Conservation (phyloP, 2,888 invertebrate genomes). For the Ophioninae sp. region DNA sequence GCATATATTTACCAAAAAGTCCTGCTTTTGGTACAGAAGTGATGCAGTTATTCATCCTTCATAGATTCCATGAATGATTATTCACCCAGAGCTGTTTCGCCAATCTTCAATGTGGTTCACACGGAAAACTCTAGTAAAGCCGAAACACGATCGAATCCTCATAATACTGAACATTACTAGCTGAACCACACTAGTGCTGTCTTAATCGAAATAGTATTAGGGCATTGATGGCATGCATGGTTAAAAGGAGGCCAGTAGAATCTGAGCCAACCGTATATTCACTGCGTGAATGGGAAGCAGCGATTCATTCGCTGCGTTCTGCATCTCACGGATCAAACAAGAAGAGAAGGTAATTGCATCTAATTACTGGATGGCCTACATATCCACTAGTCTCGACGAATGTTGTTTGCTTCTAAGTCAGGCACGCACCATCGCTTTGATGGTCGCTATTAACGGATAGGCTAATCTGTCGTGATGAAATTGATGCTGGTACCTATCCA, state of each 20-base stretch:
- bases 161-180: conserved; percentile 22
- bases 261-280: conserved; percentile 15
- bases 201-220: conserved; percentile 13
- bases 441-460: conserved; percentile 36
- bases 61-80: conserved; percentile 21
- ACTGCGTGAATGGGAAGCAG: conserved; percentile 35
- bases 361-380: conserved; percentile 65
- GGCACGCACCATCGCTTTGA: conserved; percentile 41
- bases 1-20: no score
- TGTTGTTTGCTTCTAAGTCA: conserved; percentile 30
- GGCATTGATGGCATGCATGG: neutral
- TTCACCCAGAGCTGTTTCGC: neutral
- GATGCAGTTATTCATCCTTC: conserved; percentile 13
- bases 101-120: neutral
- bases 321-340: conserved; percentile 40
- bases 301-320: conserved; percentile 40
- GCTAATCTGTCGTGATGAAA: conserved; percentile 5
- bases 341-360: conserved; percentile 56
- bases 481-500: conserved; percentile 20
- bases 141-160: conserved; percentile 38
- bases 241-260: conserved; percentile 20
- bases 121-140: conserved; percentile 40
- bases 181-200: neutral
- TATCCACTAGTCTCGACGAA: conserved; percentile 46
- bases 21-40: no score